phyloP scores from a whole-genome alignment of 2,888 invertebrate species.

The Lithophane ornitopus region DNA sequence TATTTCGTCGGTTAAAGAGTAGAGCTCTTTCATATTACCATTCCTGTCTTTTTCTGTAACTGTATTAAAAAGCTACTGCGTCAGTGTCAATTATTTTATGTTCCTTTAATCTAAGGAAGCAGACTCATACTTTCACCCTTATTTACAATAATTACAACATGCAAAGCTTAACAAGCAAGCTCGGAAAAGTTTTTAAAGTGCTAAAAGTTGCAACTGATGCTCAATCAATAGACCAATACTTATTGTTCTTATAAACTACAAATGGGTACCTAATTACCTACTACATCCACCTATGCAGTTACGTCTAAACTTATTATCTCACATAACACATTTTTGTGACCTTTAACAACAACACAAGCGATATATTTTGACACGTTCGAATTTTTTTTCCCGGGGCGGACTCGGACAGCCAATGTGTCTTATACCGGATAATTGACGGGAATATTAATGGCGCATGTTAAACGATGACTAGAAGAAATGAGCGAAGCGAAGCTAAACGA shows the following conservation, averaged over 20 bases:
- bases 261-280: background rate
- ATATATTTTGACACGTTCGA: constrained; percentile 25
- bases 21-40: background rate
- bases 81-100: background rate
- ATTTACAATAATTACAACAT: background rate
- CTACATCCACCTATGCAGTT: constrained; percentile 12
- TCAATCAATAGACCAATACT: background rate
- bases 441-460: constrained; percentile 49
- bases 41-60: background rate
- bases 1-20: too few relatives aligned
- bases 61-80: background rate
- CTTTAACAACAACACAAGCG: background rate
- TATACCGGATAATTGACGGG: constrained; percentile 53
- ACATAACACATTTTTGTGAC: background rate
- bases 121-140: background rate
- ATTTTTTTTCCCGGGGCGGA: constrained; percentile 26
- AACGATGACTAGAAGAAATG: constrained; percentile 18
- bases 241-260: background rate
- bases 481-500: background rate
- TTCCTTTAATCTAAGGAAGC: constrained; percentile 5
- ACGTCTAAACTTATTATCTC: constrained; percentile 7
- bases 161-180: constrained; percentile 9
- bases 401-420: constrained; percentile 45
- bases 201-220: constrained; percentile 17
- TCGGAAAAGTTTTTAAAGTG: background rate